Evolutionary conservation across 2,888 invertebrate species (phyloP).

Genomic region (Pseudococcus jackbeardsleyi): DNA sequence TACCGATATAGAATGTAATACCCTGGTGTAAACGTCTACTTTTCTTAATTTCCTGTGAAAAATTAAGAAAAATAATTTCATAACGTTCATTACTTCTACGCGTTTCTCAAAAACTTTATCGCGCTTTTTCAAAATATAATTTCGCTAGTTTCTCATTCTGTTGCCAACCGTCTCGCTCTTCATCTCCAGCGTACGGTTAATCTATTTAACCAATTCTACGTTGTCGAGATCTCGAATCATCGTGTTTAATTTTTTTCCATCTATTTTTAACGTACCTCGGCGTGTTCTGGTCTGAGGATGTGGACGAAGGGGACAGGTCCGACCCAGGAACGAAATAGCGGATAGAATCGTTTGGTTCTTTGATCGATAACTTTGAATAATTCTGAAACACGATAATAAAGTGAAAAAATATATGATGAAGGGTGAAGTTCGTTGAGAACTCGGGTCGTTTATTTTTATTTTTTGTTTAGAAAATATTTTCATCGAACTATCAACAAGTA

Average conservation of each 20-base stretch:
- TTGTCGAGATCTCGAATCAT: neutral
- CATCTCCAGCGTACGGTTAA: neutral
- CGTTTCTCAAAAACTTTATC: neutral
- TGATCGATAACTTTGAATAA: constrained; percentile 55
- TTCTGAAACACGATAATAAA: constrained; percentile 43
- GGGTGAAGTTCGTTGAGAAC: neutral
- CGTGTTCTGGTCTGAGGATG: constrained; percentile 65
- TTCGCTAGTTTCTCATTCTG: neutral
- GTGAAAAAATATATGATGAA: neutral
- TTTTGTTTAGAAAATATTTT: too few relatives aligned
- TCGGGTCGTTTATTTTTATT: too few relatives aligned
- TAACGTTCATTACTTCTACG: neutral
- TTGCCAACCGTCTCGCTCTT: neutral
- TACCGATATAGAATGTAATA: neutral
- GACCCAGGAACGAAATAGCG: constrained; percentile 59
- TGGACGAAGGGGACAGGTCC: constrained; percentile 62
- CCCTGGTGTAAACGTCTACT: constrained; percentile 29
- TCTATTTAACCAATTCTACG: constrained; percentile 16
- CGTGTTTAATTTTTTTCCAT: neutral
- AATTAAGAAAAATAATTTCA: constrained; percentile 46
- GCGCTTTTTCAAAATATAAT: constrained; percentile 29
- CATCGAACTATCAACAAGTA: neutral
- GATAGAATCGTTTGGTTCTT: constrained; percentile 45
- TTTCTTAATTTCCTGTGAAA: constrained; percentile 36
- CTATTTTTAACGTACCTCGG: constrained; percentile 64